A percentile compares a stretch with the other conserved stretches of the same genome.
Evolutionary conservation across 92 coral and sea anemone species (phyloP).

Genomic region (Porites lobata): DNA sequence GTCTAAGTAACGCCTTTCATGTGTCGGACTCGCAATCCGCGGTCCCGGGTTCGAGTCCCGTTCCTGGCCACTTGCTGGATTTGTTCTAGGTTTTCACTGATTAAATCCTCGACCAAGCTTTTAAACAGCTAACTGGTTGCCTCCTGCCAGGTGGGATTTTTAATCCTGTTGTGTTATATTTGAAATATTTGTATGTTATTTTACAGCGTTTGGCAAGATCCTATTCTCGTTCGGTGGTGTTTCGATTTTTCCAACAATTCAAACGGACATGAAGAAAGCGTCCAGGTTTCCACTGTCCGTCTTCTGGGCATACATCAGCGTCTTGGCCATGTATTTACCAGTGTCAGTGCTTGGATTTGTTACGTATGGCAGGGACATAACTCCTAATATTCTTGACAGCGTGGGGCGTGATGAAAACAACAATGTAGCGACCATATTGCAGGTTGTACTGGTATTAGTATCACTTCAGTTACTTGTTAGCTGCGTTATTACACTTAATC

Average conservation of each 20-base stretch:
- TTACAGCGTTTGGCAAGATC: constrained; percentile 90
- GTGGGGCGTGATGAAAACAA: constrained; percentile 39
- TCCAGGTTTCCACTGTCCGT: constrained; percentile 80
- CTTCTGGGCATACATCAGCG: constrained; percentile 77
- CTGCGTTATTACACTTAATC: constrained; percentile 90
- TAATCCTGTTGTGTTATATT: background rate
- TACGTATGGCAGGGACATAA: constrained; percentile 79
- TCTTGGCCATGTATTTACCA: constrained; percentile 87
- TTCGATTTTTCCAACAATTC: constrained; percentile 95
- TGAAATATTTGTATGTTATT: background rate
- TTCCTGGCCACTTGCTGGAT: no score
- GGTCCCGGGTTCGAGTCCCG: no score
- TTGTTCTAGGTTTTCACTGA: no score
- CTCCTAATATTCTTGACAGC: constrained; percentile 74
- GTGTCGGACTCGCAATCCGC: no score
- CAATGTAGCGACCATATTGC: constrained; percentile 59
- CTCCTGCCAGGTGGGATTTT: no score
- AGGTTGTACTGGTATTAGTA: constrained; percentile 77
- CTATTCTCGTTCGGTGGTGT: constrained; percentile 96
- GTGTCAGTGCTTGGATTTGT: constrained; percentile 87
- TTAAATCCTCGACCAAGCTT: no score
- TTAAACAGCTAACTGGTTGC: no score
- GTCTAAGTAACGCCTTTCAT: no score
- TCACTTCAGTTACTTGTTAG: constrained; percentile 89
- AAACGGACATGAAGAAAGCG: constrained; percentile 92